Conservation (phyloP, 64 coral and sea anemone genomes). For the Anthopleura sola region DNA sequence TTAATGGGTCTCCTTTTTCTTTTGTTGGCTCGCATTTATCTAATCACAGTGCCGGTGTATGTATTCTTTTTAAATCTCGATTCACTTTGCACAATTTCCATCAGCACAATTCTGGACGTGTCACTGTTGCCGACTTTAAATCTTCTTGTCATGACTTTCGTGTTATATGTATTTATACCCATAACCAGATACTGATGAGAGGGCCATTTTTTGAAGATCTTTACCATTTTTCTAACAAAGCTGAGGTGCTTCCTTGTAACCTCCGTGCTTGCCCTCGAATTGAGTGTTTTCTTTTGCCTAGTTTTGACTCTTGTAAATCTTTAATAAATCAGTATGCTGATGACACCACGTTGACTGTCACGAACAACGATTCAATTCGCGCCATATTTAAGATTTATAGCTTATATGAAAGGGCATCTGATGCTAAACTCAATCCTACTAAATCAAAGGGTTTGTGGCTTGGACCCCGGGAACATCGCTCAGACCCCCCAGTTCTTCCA, state of each 20-base stretch:
- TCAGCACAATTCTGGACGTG: neutral
- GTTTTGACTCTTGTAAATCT: neutral
- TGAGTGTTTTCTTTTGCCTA: neutral
- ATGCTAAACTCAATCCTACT: neutral
- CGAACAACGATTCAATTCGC: neutral
- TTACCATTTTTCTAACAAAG: neutral
- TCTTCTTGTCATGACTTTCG: neutral
- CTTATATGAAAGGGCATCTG: slow-evolving; percentile 1
- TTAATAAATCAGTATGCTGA: slow-evolving; percentile 18
- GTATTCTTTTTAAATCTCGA: neutral
- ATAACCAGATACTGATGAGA: neutral
- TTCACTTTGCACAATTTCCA: neutral
- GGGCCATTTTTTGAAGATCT: neutral
- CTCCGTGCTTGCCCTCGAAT: neutral
- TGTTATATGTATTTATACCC: neutral
- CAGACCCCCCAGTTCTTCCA: neutral
- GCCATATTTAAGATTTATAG: slow-evolving; percentile 10
- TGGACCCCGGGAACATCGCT: neutral
- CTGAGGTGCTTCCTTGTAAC: slow-evolving; percentile 24
- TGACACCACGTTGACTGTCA: slow-evolving; percentile 25
- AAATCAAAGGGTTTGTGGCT: slow-evolving; percentile 27
- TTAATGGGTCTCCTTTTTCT: neutral
- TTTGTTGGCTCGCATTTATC: neutral
- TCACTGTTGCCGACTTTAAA: neutral
- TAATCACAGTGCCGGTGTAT: neutral